Conservation (phyloP, 2,113 vertebrate genomes). For the Ascaphus truei region DNA sequence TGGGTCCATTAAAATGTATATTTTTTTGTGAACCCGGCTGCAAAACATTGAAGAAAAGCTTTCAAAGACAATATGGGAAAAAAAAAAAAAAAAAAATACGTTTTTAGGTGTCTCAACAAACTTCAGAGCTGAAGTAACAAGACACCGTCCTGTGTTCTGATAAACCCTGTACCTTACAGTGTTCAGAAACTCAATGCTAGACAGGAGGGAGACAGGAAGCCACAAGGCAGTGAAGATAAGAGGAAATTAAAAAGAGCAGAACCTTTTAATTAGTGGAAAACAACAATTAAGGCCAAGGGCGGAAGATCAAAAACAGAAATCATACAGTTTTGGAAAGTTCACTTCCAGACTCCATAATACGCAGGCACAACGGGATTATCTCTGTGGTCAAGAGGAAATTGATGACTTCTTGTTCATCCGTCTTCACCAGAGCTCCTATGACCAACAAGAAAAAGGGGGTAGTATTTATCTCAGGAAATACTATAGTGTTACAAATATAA, state of each 20-base stretch:
- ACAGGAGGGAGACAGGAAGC: background rate
- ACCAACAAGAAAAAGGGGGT: background rate
- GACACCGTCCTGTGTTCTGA: background rate
- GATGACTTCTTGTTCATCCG: conserved; percentile 97
- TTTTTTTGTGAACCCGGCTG: too few species aligned
- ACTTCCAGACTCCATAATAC: conserved; percentile 97
- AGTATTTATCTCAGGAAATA: too few species aligned
- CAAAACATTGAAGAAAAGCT: too few species aligned
- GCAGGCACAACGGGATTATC: conserved; percentile 95
- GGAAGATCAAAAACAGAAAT: background rate
- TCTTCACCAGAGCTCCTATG: conserved; percentile 93
- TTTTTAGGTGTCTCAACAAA: background rate
- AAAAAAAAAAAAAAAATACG: background rate
- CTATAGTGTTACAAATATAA: too few species aligned
- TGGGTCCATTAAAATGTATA: too few species aligned
- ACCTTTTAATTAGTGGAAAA: conserved; percentile 20
- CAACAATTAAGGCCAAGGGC: background rate
- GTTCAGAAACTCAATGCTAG: background rate
- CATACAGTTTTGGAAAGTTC: conserved; percentile 95
- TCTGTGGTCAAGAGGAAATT: conserved; percentile 97
- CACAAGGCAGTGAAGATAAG: conserved; percentile 10
- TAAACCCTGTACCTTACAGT: background rate
- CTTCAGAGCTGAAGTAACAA: background rate
- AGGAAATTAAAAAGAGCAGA: background rate
- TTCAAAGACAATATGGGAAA: too few species aligned